phyloP scores from a whole-genome alignment of 2,113 vertebrate genomes.

The Campylomormyrus numenius region DNA sequence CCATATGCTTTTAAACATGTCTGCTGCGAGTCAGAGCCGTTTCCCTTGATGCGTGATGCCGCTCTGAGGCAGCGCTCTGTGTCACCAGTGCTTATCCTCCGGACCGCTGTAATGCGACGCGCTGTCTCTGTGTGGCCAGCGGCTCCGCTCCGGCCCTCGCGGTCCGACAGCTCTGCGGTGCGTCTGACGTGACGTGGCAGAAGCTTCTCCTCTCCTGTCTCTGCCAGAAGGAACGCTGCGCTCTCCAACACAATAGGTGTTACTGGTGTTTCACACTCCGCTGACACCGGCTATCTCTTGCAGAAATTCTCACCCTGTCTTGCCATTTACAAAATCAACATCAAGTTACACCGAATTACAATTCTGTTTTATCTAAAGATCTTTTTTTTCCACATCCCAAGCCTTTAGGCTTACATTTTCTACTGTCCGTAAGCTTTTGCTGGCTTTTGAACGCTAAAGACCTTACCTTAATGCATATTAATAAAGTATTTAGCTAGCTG shows the following conservation, averaged over 20 bases:
- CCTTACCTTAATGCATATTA: not conserved
- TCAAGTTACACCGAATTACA: not conserved
- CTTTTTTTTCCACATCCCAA: not conserved
- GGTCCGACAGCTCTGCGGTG: not conserved
- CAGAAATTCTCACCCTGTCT: not conserved
- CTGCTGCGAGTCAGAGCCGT: slow-evolving; percentile 43
- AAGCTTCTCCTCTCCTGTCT: not conserved
- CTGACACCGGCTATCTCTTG: not conserved
- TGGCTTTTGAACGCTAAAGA: not conserved
- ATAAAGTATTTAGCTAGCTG: not conserved
- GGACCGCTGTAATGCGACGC: slow-evolving; percentile 25
- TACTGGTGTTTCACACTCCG: slow-evolving; percentile 9
- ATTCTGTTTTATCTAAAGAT: not conserved
- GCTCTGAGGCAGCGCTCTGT: slow-evolving; percentile 54
- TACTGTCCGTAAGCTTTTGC: not conserved
- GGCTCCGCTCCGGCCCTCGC: not conserved
- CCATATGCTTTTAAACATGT: slow-evolving; percentile 46
- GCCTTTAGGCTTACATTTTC: not conserved
- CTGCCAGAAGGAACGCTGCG: not conserved
- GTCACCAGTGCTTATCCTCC: slow-evolving; percentile 56
- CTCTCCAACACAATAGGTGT: not conserved
- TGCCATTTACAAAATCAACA: not conserved
- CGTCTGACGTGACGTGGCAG: not conserved
- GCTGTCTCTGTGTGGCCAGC: slow-evolving; percentile 25
- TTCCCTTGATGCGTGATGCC: slow-evolving; percentile 50